Conservation (phyloP, 2,797 vertebrate species). For the Pipistrellus pygmaeus region DNA sequence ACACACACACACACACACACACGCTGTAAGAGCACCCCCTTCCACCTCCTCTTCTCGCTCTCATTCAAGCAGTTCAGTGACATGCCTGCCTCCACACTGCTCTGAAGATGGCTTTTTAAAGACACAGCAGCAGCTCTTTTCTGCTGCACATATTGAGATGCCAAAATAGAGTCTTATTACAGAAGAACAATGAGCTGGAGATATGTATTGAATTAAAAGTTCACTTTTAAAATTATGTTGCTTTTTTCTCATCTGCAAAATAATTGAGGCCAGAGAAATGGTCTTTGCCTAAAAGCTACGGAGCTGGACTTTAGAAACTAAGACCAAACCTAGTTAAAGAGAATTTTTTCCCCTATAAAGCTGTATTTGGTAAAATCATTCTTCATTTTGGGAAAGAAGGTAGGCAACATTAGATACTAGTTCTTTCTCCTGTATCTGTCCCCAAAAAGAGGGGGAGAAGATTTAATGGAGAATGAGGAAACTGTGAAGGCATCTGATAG, state of each 20-base stretch:
- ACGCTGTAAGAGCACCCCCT: conserved; percentile 56
- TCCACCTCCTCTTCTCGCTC: conserved; percentile 76
- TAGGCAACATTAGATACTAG: conserved; percentile 24
- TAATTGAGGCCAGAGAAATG: conserved; percentile 49
- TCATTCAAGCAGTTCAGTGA: conserved; percentile 88
- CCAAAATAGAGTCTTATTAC: conserved; percentile 64
- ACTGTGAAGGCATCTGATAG: background rate
- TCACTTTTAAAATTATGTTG: conserved; percentile 68
- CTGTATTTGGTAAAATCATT: conserved; percentile 68
- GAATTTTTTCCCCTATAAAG: conserved; percentile 63
- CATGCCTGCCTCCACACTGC: conserved; percentile 86
- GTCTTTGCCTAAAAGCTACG: conserved; percentile 59
- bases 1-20: background rate
- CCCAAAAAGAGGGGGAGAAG: background rate
- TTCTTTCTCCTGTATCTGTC: background rate
- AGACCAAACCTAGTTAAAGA: conserved; percentile 55
- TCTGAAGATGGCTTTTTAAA: conserved; percentile 86
- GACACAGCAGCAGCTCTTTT: conserved; percentile 82
- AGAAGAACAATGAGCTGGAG: conserved; percentile 40
- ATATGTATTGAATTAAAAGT: conserved; percentile 51
- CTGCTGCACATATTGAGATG: conserved; percentile 60
- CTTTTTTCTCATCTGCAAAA: conserved; percentile 67
- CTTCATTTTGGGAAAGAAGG: conserved; percentile 63
- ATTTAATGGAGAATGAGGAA: conserved; percentile 34
- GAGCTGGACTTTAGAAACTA: conserved; percentile 56